A percentile compares a stretch with the other conserved stretches of the same genome.
These are phyloP conservation scores for Zosterops japonicus DNA, from an alignment of 2,113 vertebrate genomes.

Conservation along the genomic window DNA sequence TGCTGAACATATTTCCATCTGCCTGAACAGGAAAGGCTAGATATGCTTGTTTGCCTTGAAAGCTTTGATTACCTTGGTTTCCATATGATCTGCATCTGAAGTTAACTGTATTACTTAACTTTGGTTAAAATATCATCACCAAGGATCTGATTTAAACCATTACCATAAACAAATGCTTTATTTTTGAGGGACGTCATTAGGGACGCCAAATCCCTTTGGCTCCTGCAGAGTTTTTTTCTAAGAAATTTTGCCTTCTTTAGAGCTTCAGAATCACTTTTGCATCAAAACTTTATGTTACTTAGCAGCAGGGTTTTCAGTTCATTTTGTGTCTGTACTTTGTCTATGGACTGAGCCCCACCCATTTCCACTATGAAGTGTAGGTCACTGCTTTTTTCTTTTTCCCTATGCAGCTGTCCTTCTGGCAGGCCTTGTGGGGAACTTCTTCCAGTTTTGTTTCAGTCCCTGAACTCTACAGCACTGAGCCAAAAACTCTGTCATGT, in stretches of 20 bases:
- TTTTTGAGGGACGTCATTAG: background rate
- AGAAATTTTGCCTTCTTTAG: background rate
- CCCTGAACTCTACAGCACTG: background rate
- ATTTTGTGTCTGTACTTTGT: conserved; percentile 6
- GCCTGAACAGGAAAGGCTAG: background rate
- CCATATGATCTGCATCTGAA: background rate
- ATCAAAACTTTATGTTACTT: background rate
- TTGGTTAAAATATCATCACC: background rate
- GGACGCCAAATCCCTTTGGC: background rate
- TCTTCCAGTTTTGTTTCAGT: conserved; percentile 9
- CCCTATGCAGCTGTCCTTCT: conserved; percentile 24
- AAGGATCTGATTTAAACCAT: background rate
- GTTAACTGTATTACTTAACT: background rate
- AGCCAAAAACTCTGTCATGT: conserved; percentile 31
- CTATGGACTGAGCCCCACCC: background rate
- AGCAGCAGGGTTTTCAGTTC: background rate
- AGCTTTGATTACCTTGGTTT: background rate
- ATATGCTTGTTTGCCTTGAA: background rate
- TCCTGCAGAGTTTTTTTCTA: background rate
- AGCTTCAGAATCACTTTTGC: background rate
- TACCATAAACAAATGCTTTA: background rate
- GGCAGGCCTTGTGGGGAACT: background rate
- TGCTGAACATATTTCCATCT: background rate
- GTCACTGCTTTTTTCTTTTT: background rate
- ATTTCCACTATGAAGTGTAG: background rate